Evolutionary conservation across 2,888 invertebrate genomes (phyloP), one percentile per base, ranked within the genome.

Genomic region (Zelleria hepariella): DNA sequence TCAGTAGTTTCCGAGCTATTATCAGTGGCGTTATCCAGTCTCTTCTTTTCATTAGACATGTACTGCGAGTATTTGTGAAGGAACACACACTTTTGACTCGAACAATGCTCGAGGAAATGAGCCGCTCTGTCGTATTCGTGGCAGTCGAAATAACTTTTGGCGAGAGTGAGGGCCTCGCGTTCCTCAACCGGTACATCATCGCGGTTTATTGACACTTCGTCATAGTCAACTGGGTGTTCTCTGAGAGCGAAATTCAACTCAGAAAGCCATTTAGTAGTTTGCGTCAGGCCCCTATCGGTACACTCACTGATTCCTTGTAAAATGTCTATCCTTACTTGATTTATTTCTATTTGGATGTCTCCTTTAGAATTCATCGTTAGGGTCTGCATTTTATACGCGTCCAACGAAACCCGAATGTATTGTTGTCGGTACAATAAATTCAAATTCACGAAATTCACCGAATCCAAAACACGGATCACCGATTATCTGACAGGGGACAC

Each of bases 51-150:
- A 63, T 95, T 94, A 0, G 97, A 95, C 88, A 97, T 91, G 74
- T 96, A 98, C 32, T 92, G 91, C 0, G 97, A 92, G 78, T 98
- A 98, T 67, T 94, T 92, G 76, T 95, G 93, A 25, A 98, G 84
- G 79, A 98, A 98, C 63, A 93, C 91, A 52, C 94, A 92, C 74
- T 94, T 94, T 0, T 92, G 86, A 61, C 93, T 93, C 49, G 86
- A 86, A 68, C 94, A 93, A 61, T 92, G 91, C 68, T 94, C 92
- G 6, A 95, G 89, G 71, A 95, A 96, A 83, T 93, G 93, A 0
- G 96, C 95, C 59, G 95, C 94, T 71, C 96, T 90, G 70, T 97
- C 96, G 77, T 96, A 98, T 78, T 98, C 98, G 68, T 95, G 94
- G 53, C 94, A 89, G 80, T 98, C 96, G 74, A 97, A 97, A 77